phyloP scores from a whole-genome alignment of 2,888 invertebrate species.

The Chouioia cunea region DNA sequence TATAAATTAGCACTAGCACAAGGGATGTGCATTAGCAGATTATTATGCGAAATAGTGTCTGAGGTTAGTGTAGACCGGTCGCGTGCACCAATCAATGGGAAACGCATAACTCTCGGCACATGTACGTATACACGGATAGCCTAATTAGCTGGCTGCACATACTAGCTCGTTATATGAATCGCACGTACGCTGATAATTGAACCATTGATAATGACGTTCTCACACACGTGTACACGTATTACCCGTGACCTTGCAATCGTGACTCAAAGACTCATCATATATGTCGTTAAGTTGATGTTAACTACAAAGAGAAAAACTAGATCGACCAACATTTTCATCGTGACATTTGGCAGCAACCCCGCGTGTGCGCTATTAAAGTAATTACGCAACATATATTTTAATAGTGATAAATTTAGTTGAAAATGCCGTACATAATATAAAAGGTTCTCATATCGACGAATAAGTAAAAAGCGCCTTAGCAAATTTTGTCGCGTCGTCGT shows the following conservation, averaged over 20 bases:
- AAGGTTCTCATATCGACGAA: constrained; percentile 1
- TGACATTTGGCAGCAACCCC: too few relatives aligned
- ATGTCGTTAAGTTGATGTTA: not conserved
- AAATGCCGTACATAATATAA: constrained; percentile 34
- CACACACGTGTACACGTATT: constrained; percentile 15
- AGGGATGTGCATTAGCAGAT: not conserved
- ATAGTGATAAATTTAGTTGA: constrained; percentile 15
- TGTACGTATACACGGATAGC: constrained; percentile 13
- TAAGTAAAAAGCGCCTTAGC: constrained; percentile 15
- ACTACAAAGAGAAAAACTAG: not conserved
- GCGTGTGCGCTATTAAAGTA: too few relatives aligned
- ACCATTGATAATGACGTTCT: constrained; percentile 37
- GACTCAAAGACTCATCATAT: constrained; percentile 13
- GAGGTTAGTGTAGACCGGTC: not conserved
- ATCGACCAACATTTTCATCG: too few relatives aligned
- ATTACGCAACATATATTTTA: too few relatives aligned
- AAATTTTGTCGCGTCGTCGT: constrained; percentile 9
- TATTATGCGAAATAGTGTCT: constrained; percentile 21
- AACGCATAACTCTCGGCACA: not conserved
- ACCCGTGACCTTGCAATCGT: too few relatives aligned
- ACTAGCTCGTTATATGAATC: constrained; percentile 23
- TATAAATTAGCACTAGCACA: not conserved
- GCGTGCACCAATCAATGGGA: constrained; percentile 19
- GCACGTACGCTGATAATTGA: constrained; percentile 33
- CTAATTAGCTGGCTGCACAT: constrained; percentile 32